These are phyloP conservation scores for Ostrea edulis DNA, from an alignment of 1,140 invertebrate species.

Conservation along the genomic window DNA sequence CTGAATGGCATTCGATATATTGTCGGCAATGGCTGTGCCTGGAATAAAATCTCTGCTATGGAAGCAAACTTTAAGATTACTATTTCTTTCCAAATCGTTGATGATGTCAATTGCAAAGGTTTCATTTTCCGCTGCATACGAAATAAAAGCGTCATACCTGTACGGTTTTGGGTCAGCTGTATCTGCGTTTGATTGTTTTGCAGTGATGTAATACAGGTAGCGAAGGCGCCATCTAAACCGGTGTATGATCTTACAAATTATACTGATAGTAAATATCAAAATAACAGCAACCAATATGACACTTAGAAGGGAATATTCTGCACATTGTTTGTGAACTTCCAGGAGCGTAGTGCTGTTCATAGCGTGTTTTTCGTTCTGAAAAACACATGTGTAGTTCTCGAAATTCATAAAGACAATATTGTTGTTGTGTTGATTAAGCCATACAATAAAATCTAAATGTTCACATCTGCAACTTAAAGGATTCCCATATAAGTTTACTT, in stretches of 20 bases:
- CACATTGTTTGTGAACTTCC: conserved; percentile 31
- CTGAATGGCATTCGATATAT: conserved; percentile 83
- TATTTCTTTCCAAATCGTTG: conserved; percentile 51
- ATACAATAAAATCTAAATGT: conserved; percentile 37
- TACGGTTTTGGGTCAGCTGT: not conserved
- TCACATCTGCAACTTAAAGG: conserved; percentile 37
- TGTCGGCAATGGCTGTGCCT: conserved; percentile 81
- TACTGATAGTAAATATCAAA: not conserved
- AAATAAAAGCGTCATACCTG: conserved; percentile 40
- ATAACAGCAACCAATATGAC: not conserved
- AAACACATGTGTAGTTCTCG: not conserved
- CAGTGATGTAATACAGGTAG: conserved; percentile 31
- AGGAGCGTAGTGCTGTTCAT: not conserved
- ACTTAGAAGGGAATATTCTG: not conserved
- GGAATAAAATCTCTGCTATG: conserved; percentile 67
- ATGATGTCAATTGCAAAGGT: conserved; percentile 11
- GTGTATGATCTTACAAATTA: not conserved
- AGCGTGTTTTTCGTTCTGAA: too few species aligned
- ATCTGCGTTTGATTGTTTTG: not conserved
- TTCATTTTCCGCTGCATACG: not conserved
- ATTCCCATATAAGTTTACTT: conserved; percentile 29
- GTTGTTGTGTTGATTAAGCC: not conserved
- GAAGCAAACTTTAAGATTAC: conserved; percentile 58
- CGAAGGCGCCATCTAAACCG: not conserved
- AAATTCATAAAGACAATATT: not conserved